Percentiles rank a stretch among this genome's conserved stretches.
Conservation (phyloP, 2,888 invertebrate species). For the Falcaria lacertinaria region DNA sequence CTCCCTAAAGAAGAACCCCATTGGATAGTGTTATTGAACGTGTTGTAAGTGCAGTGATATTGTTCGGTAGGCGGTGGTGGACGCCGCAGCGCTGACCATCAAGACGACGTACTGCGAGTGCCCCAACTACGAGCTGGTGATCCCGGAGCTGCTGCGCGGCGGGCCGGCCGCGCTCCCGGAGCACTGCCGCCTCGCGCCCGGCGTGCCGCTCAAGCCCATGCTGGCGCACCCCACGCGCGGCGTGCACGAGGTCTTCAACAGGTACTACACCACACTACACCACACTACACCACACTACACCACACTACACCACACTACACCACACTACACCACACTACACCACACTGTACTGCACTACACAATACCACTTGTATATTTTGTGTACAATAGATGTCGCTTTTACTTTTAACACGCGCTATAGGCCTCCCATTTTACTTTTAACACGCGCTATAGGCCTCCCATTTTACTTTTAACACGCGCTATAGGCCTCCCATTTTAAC, state of each 20-base stretch:
- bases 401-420: too few relatives aligned
- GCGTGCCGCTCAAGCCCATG: slow-evolving; percentile 98
- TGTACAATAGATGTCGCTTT: too few relatives aligned
- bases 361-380: too few relatives aligned
- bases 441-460: too few relatives aligned
- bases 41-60: too few relatives aligned
- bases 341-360: too few relatives aligned
- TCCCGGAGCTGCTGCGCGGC: slow-evolving; percentile 87
- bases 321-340: too few relatives aligned
- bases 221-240: slow-evolving; percentile 98
- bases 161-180: slow-evolving; percentile 87
- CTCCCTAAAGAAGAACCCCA: too few relatives aligned
- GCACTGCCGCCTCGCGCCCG: slow-evolving; percentile 92
- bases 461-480: too few relatives aligned
- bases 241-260: slow-evolving; percentile 90
- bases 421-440: too few relatives aligned
- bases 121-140: slow-evolving; percentile 93
- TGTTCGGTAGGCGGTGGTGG: slow-evolving; percentile 61
- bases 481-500: too few relatives aligned
- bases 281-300: neutral
- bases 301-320: neutral
- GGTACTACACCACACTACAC: slow-evolving; percentile 55
- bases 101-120: slow-evolving; percentile 98
- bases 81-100: slow-evolving; percentile 86
- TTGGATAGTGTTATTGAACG: too few relatives aligned